These are phyloP conservation scores for Diphyllodes magnificus DNA, from an alignment of 2,113 vertebrate species.

Conservation along the genomic window DNA sequence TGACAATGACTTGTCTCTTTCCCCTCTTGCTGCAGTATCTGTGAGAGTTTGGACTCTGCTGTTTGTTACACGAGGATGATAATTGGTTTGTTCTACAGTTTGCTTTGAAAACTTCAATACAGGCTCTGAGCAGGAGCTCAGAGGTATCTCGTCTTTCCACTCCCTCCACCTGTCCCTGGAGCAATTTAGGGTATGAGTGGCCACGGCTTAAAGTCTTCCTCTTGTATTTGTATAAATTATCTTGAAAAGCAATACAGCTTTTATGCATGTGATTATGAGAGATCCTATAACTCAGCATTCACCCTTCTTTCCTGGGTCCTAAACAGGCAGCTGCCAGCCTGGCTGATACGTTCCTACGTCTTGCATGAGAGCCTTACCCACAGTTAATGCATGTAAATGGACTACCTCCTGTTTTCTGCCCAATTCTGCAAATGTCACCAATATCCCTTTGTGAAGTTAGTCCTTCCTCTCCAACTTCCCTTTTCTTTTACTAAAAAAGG, in stretches of 20 bases:
- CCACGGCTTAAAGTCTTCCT: not conserved
- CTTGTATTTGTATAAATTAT: not conserved
- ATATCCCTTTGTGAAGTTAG: not conserved
- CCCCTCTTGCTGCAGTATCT: not conserved
- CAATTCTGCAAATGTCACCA: not conserved
- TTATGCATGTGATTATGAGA: not conserved
- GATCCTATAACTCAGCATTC: not conserved
- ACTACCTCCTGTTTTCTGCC: not conserved
- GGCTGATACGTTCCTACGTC: not conserved
- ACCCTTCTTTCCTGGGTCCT: not conserved
- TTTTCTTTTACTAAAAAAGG: not conserved
- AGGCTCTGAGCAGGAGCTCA: not conserved
- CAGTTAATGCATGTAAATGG: not conserved
- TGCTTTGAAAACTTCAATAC: not conserved
- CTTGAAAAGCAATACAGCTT: not conserved
- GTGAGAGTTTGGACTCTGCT: not conserved
- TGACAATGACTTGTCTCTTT: rapidly evolving
- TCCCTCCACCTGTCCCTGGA: not conserved
- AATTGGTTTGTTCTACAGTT: not conserved
- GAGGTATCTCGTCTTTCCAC: not conserved
- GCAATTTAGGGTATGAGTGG: not conserved
- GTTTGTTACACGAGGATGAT: not conserved
- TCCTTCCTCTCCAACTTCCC: not conserved
- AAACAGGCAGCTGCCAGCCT: not conserved
- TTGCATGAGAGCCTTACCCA: not conserved